These are phyloP conservation scores for Phylloscopus whistleri DNA, from an alignment of 2,113 vertebrate species.

Conservation along the genomic window DNA sequence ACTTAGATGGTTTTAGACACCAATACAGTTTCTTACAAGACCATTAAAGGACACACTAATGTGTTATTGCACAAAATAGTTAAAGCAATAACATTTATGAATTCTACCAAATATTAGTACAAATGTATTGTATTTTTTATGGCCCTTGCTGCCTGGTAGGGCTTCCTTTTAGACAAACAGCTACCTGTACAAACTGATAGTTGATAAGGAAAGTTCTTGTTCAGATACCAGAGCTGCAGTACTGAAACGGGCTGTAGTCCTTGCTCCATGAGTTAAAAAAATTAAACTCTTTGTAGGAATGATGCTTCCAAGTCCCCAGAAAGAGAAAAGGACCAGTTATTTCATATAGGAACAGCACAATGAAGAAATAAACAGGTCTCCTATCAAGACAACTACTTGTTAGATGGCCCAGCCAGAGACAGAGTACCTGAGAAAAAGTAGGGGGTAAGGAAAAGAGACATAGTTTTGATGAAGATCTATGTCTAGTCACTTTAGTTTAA, in stretches of 20 bases:
- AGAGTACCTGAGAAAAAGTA: not conserved
- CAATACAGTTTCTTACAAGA: not conserved
- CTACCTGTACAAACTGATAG: not conserved
- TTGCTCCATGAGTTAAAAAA: slow-evolving; percentile 36
- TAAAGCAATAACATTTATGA: not conserved
- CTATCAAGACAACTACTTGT: slow-evolving; percentile 11
- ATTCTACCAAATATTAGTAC: not conserved
- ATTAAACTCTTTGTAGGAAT: slow-evolving; percentile 4
- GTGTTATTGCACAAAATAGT: not conserved
- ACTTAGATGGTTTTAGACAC: not conserved
- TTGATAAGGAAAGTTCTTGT: not conserved
- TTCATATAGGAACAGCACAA: not conserved
- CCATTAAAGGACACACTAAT: not conserved
- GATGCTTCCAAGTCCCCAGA: not conserved
- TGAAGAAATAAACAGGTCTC: not conserved
- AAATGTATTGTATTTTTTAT: not conserved
- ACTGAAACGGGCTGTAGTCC: not conserved
- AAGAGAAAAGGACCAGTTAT: slow-evolving; percentile 20
- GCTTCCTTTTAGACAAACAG: slow-evolving; percentile 15
- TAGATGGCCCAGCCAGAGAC: slow-evolving; percentile 25
- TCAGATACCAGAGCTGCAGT: not conserved
- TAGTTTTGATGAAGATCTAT: slow-evolving; percentile 33
- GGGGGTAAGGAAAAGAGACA: not conserved
- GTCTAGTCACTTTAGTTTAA: not conserved
- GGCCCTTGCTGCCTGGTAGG: not conserved